Evolutionary conservation across 2,113 vertebrate species (phyloP).

Genomic region (Myotis davidii): DNA sequence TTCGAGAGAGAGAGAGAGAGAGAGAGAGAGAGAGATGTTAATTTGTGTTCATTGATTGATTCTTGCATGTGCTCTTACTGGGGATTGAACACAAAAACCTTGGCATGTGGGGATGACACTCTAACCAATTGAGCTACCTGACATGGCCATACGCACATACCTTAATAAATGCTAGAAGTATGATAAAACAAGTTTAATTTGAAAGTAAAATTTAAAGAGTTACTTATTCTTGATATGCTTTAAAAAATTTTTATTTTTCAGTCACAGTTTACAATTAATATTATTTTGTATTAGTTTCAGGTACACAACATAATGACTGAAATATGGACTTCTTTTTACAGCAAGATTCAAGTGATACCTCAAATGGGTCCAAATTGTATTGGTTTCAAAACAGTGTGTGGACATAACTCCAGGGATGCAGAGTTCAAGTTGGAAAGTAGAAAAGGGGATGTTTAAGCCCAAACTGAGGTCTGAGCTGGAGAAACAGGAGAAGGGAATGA

Average conservation of each 20-base stretch:
- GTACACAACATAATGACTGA: background rate
- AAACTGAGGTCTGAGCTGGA: background rate
- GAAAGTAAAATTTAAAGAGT: background rate
- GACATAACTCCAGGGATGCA: background rate
- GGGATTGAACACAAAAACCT: background rate
- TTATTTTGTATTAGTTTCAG: background rate
- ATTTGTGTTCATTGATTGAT: background rate
- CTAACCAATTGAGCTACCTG: background rate
- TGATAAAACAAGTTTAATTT: background rate
- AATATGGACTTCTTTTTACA: background rate
- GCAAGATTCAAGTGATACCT: background rate
- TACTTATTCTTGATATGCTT: background rate
- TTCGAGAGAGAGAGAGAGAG: background rate
- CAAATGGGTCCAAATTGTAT: background rate
- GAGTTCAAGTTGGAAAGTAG: background rate
- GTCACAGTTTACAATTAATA: background rate
- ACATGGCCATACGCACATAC: background rate
- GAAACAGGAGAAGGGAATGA: background rate
- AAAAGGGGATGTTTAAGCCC: background rate
- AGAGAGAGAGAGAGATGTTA: background rate
- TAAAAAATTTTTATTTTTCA: background rate
- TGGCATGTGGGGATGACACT: background rate
- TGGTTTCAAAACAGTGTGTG: background rate
- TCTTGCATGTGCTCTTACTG: background rate
- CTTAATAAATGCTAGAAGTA: background rate